Base-by-base conservation (phyloP, 2,888 invertebrate species). In the Xanthia togata region DNA sequence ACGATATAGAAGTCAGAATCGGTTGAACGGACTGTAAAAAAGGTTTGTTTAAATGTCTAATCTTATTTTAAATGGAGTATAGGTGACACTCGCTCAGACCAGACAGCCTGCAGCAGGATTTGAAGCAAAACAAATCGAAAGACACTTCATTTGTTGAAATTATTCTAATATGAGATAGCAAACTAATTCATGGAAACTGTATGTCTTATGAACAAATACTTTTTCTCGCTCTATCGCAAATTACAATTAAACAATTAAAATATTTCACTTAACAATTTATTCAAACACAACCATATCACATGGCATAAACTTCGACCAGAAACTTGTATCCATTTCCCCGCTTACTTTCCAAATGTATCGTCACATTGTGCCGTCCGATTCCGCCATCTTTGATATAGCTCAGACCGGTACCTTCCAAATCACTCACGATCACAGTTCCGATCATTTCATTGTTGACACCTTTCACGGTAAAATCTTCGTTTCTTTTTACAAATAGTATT, bases 351-450 rank as follows among this genome's bases (percentile, higher is more conserved):
- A 92, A 78, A 57, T 86, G 87, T 5, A 92, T 87, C 0, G 88
- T 88, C 2, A 91, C 90, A 31, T 83, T 87, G 4, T 68, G 78
- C 6, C 68, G 50, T 2, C 90, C 90, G 12, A 92, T n/a, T 0
- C 92, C 92, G 0, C 92, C 92, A 5, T 77, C 17, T 8, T 77
- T 85, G n/a, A 91, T 85, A 14, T 85, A 88, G 60, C 90, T 89
- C 2, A 72, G 62, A 2, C 89, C 90, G 12, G 85, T 71, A 0
- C 92, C 91, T 12, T 84, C 74, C 47, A 91, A 70, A 59, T 92
- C 91, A 26, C 80, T 87, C 0, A 92, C 88, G 0, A 81, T 9
- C 0, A 92, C 72, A 1, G 86, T 85, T 57, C 81, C 82, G 6
- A 91, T 90, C 0, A 77, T 9, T 62, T 89, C 89, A 65, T 69